phyloP scores from a whole-genome alignment of 2,113 vertebrate species.

The Nicator chloris region DNA sequence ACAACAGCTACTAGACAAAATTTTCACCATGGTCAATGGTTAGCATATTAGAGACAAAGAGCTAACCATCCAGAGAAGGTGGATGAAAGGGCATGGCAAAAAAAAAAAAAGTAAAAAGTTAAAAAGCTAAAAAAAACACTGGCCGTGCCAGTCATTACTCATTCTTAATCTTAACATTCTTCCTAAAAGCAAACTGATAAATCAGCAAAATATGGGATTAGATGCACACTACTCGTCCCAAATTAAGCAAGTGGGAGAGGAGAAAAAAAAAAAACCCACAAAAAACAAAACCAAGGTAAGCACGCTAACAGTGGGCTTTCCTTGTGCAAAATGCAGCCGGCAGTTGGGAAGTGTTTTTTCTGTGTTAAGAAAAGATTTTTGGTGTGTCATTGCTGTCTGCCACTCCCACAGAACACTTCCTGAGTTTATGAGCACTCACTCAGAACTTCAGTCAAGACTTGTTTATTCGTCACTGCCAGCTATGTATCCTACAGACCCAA shows the following conservation, averaged over 20 bases:
- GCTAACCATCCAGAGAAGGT: neutral
- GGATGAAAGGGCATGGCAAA: neutral
- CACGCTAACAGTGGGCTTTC: neutral
- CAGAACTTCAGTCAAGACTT: neutral
- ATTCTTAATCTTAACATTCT: neutral
- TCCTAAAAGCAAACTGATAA: neutral
- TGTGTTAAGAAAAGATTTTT: neutral
- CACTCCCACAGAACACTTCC: neutral
- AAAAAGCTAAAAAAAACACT: neutral
- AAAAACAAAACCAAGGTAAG: neutral
- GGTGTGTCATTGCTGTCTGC: neutral
- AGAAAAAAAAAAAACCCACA: fast-evolving
- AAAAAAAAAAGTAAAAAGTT: neutral
- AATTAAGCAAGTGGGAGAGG: neutral
- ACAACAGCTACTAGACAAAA: neutral
- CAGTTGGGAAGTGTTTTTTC: neutral
- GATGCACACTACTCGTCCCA: neutral
- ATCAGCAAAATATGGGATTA: neutral
- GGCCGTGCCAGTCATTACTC: neutral
- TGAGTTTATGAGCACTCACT: neutral
- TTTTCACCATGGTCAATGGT: neutral
- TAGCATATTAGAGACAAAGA: neutral
- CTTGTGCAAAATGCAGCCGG: neutral
- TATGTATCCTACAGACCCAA: neutral
- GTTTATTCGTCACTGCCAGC: neutral